phyloP scores from a whole-genome alignment of 2,888 invertebrate species.

The Brenthis hecate region DNA sequence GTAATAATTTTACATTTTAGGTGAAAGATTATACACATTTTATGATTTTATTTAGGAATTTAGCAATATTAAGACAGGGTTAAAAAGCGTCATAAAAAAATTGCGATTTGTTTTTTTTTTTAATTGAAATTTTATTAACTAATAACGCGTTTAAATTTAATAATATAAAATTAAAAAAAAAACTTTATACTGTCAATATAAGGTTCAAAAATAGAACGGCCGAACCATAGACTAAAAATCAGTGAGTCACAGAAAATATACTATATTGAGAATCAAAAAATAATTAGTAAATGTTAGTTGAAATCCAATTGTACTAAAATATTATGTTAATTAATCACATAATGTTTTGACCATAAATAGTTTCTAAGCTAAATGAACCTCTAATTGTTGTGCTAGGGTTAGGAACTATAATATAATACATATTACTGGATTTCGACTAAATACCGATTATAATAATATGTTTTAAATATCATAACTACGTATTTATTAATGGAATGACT shows the following conservation, averaged over 20 bases:
- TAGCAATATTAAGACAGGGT: too few relatives aligned
- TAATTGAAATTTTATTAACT: too few relatives aligned
- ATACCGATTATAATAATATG: neutral
- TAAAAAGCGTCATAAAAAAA: too few relatives aligned
- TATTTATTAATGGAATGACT: slow-evolving; percentile 14
- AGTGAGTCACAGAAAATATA: neutral
- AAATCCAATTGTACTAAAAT: neutral
- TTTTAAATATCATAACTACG: slow-evolving; percentile 13
- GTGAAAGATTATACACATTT: neutral
- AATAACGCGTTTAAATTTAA: too few relatives aligned
- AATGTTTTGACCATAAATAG: too few relatives aligned
- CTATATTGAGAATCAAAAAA: neutral
- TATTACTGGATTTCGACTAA: neutral
- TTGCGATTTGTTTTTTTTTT: too few relatives aligned
- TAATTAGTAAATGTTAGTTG: slow-evolving; percentile 3
- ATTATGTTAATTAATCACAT: too few relatives aligned
- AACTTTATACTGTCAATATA: too few relatives aligned
- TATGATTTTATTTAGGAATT: too few relatives aligned
- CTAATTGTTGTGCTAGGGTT: slow-evolving; percentile 21
- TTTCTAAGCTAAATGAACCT: slow-evolving; percentile 3
- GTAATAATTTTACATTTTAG: neutral
- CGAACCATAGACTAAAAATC: neutral
- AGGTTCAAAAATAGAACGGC: too few relatives aligned
- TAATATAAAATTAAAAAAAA: too few relatives aligned
- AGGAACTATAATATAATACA: slow-evolving; percentile 24